Base-by-base conservation (phyloP, 2,888 invertebrate genomes). In the Acleris literana region DNA sequence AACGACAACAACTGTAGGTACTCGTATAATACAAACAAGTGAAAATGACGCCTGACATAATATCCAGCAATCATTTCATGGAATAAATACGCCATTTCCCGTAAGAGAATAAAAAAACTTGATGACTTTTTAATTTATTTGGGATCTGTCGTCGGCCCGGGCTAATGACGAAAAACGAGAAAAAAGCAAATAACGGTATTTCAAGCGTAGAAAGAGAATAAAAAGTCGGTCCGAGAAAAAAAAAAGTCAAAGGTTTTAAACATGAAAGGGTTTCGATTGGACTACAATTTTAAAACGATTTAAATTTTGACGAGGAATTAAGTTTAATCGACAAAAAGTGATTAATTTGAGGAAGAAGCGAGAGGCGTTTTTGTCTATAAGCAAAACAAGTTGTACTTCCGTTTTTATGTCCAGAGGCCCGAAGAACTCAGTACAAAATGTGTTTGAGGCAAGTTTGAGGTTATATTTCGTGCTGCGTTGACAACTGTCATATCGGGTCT, bases 71-170 rank as follows among this genome's bases (percentile, higher is more conserved):
- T 78, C 76, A 77, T 81, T 78, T 80, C 68, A 49, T 56, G 52
- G 71, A 74, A 74, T 70, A 73, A 74, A 78, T 74, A 72, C 72
- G 70, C 62, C 63, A 71, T 71, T 76, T 76, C 74, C 76, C 71
- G 64, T 76, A 78, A 81, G 82, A 82, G 79, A 73, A 60, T 39
- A 65, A 71, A 75, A 75, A 6, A n/a, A 71, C 75, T 74, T 82
- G 84, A 88, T 85, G 85, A 72, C 76, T 84, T 88, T 89, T 90
- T 89, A 86, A 88, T 88, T 86, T 84, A 85, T 88, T 84, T 84
- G 79, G 83, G 82, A 83, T 77, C 71, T 74, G 76, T 73, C 68
- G 76, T 74, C 69, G 71, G 76, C 70, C 68, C 71, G 73, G 74
- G 74, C 78, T 81, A 82, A 83, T 80, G 80, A 80, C 70, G 76